Base-by-base conservation (phyloP, 1,140 invertebrate genomes). In the Drosophila lacertosa region DNA sequence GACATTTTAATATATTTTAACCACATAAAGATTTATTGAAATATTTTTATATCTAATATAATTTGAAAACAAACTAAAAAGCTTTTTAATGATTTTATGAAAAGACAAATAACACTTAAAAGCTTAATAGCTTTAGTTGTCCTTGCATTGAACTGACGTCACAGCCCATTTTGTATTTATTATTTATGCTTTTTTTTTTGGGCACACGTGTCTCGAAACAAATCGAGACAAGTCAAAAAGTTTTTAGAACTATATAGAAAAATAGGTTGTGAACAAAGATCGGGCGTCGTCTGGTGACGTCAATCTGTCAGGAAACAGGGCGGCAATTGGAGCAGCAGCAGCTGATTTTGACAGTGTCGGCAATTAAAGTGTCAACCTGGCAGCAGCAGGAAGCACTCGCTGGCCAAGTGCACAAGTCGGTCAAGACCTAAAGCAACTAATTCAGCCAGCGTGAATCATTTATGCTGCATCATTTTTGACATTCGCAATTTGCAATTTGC, bases 291-390 rank as follows among this genome's bases (percentile, higher is more conserved):
- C 4, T 35, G 1, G 4, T n/a, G n/a, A n/a, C n/a, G n/a, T n/a
- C n/a, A n/a, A n/a, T n/a, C n/a, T n/a, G n/a, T 74, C 60, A 72
- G 58, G 77, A 50, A 71, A 58, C 60, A 72, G 58, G 77, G 54
- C 66, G 53, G 60, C 20, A 69, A 68, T 22, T 50, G 54, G 62
- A 75, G 58, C 68, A 64, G 58, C 68, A 64, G 65, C 79, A 82
- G 62, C 77, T 81, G 81, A 50, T 67, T 54, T 77, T 64, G 81
- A 86, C 81, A 88, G 77, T 57, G 15, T 69, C 75, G 77, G 68
- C 82, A 81, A 88, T 86, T 88, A 81, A 74, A 66, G 42, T 74
- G 73, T 77, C 77, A 76, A 35, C 15, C 7, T 32, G 33, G 26
- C 55, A 59, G 16, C 24, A 72, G 62, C 2, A 7, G 48, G 64